Evolutionary conservation across 2,888 invertebrate genomes (phyloP).

Genomic region (Parnassius apollo): DNA sequence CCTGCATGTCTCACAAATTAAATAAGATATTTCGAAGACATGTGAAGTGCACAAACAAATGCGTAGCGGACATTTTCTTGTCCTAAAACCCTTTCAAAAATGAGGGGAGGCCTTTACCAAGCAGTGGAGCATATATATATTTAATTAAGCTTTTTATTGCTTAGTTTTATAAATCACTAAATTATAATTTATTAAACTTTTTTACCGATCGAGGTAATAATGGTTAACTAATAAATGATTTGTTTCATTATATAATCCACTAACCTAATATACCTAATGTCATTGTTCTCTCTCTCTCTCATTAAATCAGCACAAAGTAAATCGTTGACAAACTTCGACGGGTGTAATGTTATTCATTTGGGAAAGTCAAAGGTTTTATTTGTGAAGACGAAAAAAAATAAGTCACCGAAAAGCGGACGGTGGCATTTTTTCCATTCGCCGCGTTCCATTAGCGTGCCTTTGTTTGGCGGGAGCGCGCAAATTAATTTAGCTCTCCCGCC

Average conservation of each 20-base stretch:
- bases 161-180: too few species aligned
- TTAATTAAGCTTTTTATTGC: too few species aligned
- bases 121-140: too few species aligned
- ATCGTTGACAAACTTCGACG: constrained; percentile 65
- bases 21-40: too few species aligned
- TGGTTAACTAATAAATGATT: too few species aligned
- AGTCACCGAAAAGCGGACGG: constrained; percentile 79
- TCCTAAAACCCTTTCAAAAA: too few species aligned
- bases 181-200: too few species aligned
- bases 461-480: constrained; percentile 82
- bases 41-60: too few species aligned
- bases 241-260: constrained; percentile 15
- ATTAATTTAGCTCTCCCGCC: constrained; percentile 82
- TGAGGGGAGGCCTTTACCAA: too few species aligned
- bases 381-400: constrained; percentile 67
- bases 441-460: constrained; percentile 82
- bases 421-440: constrained; percentile 82
- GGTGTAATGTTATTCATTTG: constrained; percentile 80
- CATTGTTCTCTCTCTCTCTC: constrained; percentile 58
- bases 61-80: too few species aligned
- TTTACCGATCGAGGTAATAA: too few species aligned
- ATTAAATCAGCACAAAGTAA: constrained; percentile 72
- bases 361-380: constrained; percentile 80
- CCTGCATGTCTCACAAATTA: too few species aligned
- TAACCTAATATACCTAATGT: constrained; percentile 22